Evolutionary conservation across 2,888 invertebrate genomes (phyloP).

Genomic region (Raillietiella orientalis): DNA sequence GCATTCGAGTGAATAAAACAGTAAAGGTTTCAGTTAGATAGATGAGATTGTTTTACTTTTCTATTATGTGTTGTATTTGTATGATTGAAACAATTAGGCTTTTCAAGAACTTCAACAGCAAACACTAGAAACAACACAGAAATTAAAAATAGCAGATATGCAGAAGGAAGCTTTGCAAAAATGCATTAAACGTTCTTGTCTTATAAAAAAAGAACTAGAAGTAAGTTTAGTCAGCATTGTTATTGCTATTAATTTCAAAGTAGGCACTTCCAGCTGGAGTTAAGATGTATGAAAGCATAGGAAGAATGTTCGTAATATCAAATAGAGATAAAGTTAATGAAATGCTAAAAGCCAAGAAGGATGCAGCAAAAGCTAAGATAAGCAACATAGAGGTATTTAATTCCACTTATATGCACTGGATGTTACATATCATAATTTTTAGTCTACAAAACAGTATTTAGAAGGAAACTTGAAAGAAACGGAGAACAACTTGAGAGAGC

Average conservation of each 20-base stretch:
- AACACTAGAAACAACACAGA: constrained; percentile 43
- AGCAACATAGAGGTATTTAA: constrained; percentile 23
- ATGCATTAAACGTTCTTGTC: constrained; percentile 28
- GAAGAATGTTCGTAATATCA: constrained; percentile 47
- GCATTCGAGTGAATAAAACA: too few species aligned
- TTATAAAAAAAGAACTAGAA: constrained; percentile 27
- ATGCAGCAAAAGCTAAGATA: constrained; percentile 21
- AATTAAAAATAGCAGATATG: constrained; percentile 38
- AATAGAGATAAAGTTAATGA: constrained; percentile 26
- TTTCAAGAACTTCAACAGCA: constrained; percentile 48
- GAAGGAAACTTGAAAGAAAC: constrained; percentile 49
- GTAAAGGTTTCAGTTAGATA: too few species aligned
- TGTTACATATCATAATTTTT: constrained; percentile 12
- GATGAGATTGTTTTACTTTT: too few species aligned
- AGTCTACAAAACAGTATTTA: constrained; percentile 39
- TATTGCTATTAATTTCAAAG: neutral
- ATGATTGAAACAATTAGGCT: too few species aligned
- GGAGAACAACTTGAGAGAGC: constrained; percentile 49
- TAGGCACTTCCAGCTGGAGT: constrained; percentile 25
- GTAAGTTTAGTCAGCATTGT: constrained; percentile 7
- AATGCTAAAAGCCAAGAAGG: constrained; percentile 24
- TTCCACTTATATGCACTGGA: neutral
- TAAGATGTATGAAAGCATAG: constrained; percentile 43
- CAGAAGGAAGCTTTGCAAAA: constrained; percentile 35
- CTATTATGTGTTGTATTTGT: too few species aligned